These are phyloP conservation scores for Malthinus seriepunctatus DNA, from an alignment of 2,888 invertebrate species.

Conservation along the genomic window DNA sequence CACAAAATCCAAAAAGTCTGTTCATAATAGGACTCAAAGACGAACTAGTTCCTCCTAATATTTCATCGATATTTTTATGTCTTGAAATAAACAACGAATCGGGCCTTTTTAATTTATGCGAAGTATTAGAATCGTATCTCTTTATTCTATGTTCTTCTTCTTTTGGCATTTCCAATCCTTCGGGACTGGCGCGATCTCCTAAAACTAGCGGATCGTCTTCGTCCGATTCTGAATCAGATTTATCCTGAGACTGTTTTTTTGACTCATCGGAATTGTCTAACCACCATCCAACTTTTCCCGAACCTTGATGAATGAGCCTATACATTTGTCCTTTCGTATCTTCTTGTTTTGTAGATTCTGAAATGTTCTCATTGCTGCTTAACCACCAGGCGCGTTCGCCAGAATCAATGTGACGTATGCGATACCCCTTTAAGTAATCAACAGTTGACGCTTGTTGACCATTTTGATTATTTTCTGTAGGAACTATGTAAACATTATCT, in stretches of 20 bases:
- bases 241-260: conserved; percentile 42
- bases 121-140: conserved; percentile 64
- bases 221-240: conserved; percentile 56
- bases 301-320: conserved; percentile 56
- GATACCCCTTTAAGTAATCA: conserved; percentile 59
- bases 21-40: conserved; percentile 70
- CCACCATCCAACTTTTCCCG: conserved; percentile 61
- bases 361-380: conserved; percentile 53
- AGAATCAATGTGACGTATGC: conserved; percentile 68
- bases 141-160: conserved; percentile 59
- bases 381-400: conserved; percentile 74
- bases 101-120: conserved; percentile 40
- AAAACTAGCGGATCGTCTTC: conserved; percentile 61
- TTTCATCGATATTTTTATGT: conserved; percentile 87
- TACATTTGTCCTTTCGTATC: conserved; percentile 32
- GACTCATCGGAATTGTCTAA: conserved; percentile 54
- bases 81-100: conserved; percentile 75
- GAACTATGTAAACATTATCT: conserved; percentile 61
- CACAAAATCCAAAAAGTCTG: conserved; percentile 54
- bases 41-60: conserved; percentile 68
- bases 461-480: conserved; percentile 26
- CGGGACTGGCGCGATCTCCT: conserved; percentile 80
- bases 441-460: conserved; percentile 25
- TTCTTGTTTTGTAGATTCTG: conserved; percentile 27
- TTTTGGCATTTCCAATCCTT: conserved; percentile 66